Evolutionary conservation across 2,888 invertebrate species (phyloP), one percentile per base, ranked within the genome.

Genomic region (Apotomis capreana): DNA sequence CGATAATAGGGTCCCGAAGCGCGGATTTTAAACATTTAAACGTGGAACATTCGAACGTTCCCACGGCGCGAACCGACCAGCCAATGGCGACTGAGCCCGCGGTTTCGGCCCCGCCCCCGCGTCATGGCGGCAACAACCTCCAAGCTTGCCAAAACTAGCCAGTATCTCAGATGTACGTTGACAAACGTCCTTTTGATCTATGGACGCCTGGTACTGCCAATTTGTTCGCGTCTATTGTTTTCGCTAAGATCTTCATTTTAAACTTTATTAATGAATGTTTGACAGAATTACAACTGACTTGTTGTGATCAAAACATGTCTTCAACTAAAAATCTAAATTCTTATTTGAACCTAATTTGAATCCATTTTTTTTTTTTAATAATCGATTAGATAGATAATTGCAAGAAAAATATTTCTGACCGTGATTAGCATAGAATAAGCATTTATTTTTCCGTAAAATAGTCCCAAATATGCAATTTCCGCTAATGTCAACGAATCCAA

Each of bases 61-160:
- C 79, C 82, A 81, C 83, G 83, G 81, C 84, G 87, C 88, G 75
- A 87, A 87, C 87, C 81, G 82, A 75, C 78, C 81, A 83, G 82
- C 92, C 92, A 92, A 93, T 93, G 83, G 85, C 87, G 85, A 85
- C 86, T 86, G 79, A 79, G 63, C 68, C 83, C 81, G 79, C 78
- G 75, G 74, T 69, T 75, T 75, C 76, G 78, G 87, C 90, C 83
- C 87, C 92, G 89, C 91, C 92, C 86, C 83, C 87, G 82, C 86
- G 90, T 83, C 86, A 92, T 92, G 92, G 90, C 91, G 86, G 91
- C 89, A 85, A 79, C 83, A 80, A 84, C 86, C 84, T 83, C 86
- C 26, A 26, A 81, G 83, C 78, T 84, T 89, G 87, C 89, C 92
- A 91, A 90, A 91, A 89, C 91, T 90, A 90, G 83, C 79, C 82